Base-by-base conservation (phyloP, 2,113 vertebrate species). In the Leptosomus discolor region DNA sequence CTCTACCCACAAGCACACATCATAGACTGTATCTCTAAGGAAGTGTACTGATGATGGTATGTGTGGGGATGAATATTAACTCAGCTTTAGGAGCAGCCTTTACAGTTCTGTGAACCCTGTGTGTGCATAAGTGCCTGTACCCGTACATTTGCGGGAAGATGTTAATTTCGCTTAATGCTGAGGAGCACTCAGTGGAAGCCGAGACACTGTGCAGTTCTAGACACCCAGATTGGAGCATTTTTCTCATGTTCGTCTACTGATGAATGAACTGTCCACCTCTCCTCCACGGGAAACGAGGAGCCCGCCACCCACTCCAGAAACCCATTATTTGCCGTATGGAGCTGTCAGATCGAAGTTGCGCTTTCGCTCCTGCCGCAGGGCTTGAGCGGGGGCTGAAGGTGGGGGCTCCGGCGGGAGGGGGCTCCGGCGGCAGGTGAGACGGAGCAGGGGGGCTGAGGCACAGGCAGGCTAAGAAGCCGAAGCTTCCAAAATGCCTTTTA, bases 81-180 rank as follows among this genome's bases (percentile, higher is more conserved):
- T 76, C 27, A 24, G 20, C 65, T 83, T 84, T 84, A 96, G 15
- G 7, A 89, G 21, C 21, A 67, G 14, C 8, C 84, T 86, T 77
- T 70, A 27, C 22, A 11, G 37, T 41, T 86, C 46, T 21, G 34
- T 34, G 36, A 23, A 19, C 12, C 3, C 15, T n/a, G 23, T 46
- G 43, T 3, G 0, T 50, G 12, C 15, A 9, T 27, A 27, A n/a
- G 17, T 34, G 26, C 14, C 1, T 34, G 9, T 34, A 27, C 17
- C 26, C 3, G 1, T 30, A 43, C 26, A 19, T 60, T 57, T 77
- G 57, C 5, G 5, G 37, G 5, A 60, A 39, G 4, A 15, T 30
- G 21, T 43, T 88, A 39, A 46, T 58, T 93, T 92, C 73, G 58
- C 27, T 58, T 60, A n/a, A 15, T 29, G 24, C 7, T 73, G 57